Evolutionary conservation across 2,113 vertebrate genomes (phyloP), one percentile per base, ranked within the genome.

Genomic region (Urocolius indicus): DNA sequence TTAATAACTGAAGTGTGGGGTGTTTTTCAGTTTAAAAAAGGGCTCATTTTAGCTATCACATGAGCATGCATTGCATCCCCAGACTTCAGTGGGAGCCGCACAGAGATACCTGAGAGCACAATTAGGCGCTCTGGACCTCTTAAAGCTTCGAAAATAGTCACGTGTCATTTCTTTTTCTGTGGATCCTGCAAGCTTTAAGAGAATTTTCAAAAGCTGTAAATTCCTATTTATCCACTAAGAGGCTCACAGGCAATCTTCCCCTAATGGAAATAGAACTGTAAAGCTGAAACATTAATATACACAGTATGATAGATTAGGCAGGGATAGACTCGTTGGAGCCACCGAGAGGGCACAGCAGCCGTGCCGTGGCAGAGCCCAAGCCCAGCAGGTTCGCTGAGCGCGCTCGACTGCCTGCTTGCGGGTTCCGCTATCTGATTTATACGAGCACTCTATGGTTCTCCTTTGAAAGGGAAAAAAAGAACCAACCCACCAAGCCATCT

Each of bases 191-290:
- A 96, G 95, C 90, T 96, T 79, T 95, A 96, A 93, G 76, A 94
- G 95, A 96, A 90, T 97, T 93, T 97, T 89, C 93, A 88, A 96
- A 96, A 96, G 96, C 94, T 97, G 96, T 96, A 97, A 96, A 96
- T 96, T 97, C 96, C 95, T 97, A 95, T 97, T 97, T 97, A 96
- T 96, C 96, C 96, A 95, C 94, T 95, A 97, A 97, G 96, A 97
- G 94, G 94, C 94, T 97, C 95, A 96, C 84, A 46, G 86, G 73
- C 95, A 96, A 94, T 96, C 96, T 96, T 87, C 69, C 52, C 69
- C 65, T 97, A 97, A 97, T 96, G 94, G 94, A 95, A 96, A 96
- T 58, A 93, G 95, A 96, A 95, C 92, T 90, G 86, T 89, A 93
- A 95, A 96, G 94, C 94, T 9, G 45, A 89, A 96, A 90, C 80